Evolutionary conservation across 2,113 vertebrate genomes (phyloP).

Genomic region (Sterrhoptilus dennistouni): DNA sequence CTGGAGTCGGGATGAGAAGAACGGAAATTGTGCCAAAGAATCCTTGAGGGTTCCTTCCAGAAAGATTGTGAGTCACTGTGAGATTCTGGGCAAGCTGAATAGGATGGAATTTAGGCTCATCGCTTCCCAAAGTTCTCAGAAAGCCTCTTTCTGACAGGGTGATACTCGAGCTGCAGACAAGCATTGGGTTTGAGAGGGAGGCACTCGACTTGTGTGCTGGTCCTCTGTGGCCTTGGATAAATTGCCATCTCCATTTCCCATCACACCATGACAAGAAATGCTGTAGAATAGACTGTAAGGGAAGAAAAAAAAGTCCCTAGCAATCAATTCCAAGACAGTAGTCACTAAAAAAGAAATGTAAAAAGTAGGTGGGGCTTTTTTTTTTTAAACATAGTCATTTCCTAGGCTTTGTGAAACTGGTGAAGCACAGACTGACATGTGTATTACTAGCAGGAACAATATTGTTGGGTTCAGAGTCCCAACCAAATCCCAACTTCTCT

Average conservation of each 20-base stretch:
- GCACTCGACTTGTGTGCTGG: neutral
- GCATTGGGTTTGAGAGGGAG: neutral
- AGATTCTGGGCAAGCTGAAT: neutral
- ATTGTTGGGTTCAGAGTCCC: neutral
- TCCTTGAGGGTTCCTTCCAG: neutral
- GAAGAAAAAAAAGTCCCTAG: neutral
- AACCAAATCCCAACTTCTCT: neutral
- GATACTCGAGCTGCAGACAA: neutral
- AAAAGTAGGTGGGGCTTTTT: neutral
- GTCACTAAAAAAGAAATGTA: neutral
- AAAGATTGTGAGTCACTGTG: neutral
- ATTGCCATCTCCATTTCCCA: neutral
- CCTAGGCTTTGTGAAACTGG: neutral
- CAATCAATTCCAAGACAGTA: neutral
- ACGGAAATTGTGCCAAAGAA: neutral
- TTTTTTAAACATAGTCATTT: neutral
- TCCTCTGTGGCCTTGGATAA: neutral
- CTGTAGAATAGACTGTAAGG: neutral
- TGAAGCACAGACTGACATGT: neutral
- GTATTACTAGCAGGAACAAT: neutral
- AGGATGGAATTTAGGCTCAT: neutral
- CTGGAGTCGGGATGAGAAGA: neutral
- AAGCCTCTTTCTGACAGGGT: neutral
- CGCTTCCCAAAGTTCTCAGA: neutral
- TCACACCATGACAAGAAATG: neutral